Evolutionary conservation across 2,888 invertebrate genomes (phyloP), one percentile per base, ranked within the genome.

Genomic region (Luperina testacea): DNA sequence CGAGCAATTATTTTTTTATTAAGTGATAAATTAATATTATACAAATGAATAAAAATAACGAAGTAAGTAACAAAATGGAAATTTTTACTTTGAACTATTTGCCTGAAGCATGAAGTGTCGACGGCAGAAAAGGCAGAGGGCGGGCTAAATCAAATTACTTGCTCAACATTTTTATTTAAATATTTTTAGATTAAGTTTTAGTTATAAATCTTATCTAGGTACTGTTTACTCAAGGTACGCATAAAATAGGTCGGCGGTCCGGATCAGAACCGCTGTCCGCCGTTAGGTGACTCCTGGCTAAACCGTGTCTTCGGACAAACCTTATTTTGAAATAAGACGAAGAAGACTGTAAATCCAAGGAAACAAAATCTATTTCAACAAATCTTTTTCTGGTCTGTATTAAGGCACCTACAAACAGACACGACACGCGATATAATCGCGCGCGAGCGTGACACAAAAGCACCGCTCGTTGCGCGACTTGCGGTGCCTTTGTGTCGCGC

Each of bases 281-380:
- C 59, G 5, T 59, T 13, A 11, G n/a, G 2, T 24, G 24, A 5
- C n/a, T 59, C 59, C n/a, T n/a, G 13, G 0, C 13, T 15, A 63
- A 63, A 27, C 63, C 27, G 17, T 61, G 61, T 61, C 27, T 61
- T 61, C 17, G 27, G 15, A 42, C n/a, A 17, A 32, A 32, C 9
- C 32, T 51, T 53, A 8, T 24, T 27, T 51, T 48, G 48, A 4
- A 51, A 32, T 32, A 69, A 69, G 27, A 48, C 20, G 7, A 68
- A 27, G 68, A 68, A 68, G 7, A 48, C 48, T 27, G 45, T 68
- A 69, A 69, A 69, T 69, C 69, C 69, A 27, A 48, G 48, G 13
- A 27, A 48, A 4, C 27, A 48, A 48, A 68, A 68, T 48, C 68
- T 68, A 48, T 27, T 65, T 38, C 27, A 27, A 11, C 11, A 48